Conservation (phyloP, 2,888 invertebrate species). For the Drosophila melanosoma region DNA sequence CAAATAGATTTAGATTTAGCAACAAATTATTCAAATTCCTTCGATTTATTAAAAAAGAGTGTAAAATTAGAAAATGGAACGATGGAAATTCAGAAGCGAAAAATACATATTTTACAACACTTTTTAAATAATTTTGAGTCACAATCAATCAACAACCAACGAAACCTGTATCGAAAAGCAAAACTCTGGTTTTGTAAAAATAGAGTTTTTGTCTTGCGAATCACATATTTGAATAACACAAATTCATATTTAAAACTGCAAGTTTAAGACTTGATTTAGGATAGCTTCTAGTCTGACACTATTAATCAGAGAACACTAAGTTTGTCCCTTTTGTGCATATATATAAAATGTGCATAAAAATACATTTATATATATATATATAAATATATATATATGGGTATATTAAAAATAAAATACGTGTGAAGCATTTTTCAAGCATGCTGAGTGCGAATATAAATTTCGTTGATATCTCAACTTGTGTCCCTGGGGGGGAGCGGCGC, state of each 20-base stretch:
- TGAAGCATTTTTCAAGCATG: constrained; percentile 44
- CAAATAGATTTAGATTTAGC: background rate
- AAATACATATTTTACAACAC: too few relatives aligned
- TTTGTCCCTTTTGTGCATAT: background rate
- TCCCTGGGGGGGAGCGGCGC: constrained; percentile 9
- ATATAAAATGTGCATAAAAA: too few relatives aligned
- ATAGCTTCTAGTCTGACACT: background rate
- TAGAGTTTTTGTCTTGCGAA: background rate
- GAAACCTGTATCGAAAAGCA: background rate
- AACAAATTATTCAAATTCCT: background rate
- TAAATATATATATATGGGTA: background rate
- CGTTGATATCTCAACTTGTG: constrained; percentile 39
- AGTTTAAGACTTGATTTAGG: background rate
- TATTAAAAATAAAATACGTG: constrained; percentile 32
- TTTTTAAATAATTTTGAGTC: too few relatives aligned
- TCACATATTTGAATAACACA: background rate
- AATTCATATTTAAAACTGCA: background rate
- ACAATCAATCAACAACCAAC: background rate
- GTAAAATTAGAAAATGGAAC: background rate
- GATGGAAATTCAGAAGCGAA: background rate
- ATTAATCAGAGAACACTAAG: background rate
- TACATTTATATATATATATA: background rate
- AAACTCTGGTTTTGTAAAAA: background rate
- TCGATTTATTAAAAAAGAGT: background rate
- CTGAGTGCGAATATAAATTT: constrained; percentile 61